phyloP scores from a whole-genome alignment of 1,140 invertebrate species.

The Platyura marginata region DNA sequence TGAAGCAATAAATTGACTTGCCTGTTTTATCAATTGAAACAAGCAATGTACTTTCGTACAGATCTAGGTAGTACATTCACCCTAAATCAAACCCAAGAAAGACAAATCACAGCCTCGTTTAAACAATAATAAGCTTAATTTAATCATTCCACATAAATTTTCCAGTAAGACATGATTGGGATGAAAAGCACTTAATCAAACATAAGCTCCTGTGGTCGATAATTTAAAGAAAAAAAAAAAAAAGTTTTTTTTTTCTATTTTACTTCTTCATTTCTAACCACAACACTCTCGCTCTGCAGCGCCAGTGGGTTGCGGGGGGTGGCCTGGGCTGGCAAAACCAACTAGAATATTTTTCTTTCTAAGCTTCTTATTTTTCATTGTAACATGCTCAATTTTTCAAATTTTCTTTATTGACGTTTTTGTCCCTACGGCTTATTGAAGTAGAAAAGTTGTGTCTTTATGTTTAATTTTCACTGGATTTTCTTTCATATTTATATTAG shows the following conservation, averaged over 20 bases:
- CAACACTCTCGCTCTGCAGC: background rate
- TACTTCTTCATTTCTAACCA: background rate
- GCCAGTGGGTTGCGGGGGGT: background rate
- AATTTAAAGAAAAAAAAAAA: background rate
- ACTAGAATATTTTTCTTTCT: background rate
- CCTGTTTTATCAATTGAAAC: too few relatives aligned
- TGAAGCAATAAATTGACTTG: too few relatives aligned
- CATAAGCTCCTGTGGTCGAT: background rate
- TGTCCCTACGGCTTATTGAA: background rate
- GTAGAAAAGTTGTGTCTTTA: background rate
- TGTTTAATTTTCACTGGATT: background rate
- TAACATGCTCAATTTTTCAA: background rate
- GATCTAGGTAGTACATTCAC: too few relatives aligned
- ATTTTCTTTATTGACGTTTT: background rate
- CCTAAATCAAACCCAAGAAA: too few relatives aligned
- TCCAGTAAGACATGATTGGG: background rate
- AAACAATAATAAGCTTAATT: too few relatives aligned
- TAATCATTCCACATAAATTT: too few relatives aligned
- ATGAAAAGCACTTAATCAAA: background rate
- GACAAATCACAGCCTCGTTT: too few relatives aligned
- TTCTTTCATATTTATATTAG: too few relatives aligned
- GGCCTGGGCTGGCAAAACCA: background rate
- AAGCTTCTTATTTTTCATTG: background rate
- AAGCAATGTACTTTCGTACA: too few relatives aligned
- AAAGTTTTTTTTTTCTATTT: background rate